Evolutionary conservation across 1,140 invertebrate species (phyloP).

Genomic region (Oryzaephilus surinamensis): DNA sequence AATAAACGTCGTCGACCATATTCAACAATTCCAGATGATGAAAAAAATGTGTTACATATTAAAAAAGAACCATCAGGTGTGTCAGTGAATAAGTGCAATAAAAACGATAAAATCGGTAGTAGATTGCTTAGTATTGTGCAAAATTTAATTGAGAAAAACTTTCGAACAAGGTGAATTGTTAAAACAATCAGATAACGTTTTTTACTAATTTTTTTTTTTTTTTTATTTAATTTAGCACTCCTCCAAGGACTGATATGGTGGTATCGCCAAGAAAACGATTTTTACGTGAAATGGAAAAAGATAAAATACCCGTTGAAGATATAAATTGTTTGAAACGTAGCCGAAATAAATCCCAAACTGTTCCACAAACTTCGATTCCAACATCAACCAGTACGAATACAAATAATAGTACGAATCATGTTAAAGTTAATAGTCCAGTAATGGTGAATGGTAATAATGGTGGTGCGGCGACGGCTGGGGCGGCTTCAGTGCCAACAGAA

Average conservation of each 20-base stretch:
- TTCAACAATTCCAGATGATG: slow-evolving; percentile 33
- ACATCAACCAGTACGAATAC: slow-evolving; percentile 3
- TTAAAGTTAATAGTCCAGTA: neutral
- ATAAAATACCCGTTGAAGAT: slow-evolving; percentile 20
- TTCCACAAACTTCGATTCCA: too few species aligned
- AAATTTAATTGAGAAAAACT: slow-evolving; percentile 37
- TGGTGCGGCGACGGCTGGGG: slow-evolving; percentile 29
- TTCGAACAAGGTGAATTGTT: slow-evolving; percentile 13
- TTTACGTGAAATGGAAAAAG: slow-evolving; percentile 45
- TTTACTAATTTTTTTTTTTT: neutral
- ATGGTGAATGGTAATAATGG: slow-evolving; percentile 14
- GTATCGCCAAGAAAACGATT: slow-evolving; percentile 52
- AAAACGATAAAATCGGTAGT: slow-evolving; percentile 2
- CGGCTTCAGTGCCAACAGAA: slow-evolving; percentile 19
- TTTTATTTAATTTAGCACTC: slow-evolving; percentile 3
- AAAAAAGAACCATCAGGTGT: slow-evolving; percentile 7
- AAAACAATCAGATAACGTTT: neutral
- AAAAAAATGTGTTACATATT: slow-evolving; percentile 15
- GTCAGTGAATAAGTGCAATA: slow-evolving; percentile 14
- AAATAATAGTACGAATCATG: neutral
- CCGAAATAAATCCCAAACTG: slow-evolving; percentile 34
- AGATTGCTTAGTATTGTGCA: slow-evolving; percentile 37
- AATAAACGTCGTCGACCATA: slow-evolving; percentile 38
- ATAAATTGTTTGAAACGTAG: slow-evolving; percentile 23
- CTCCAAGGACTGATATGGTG: slow-evolving; percentile 28